Percentiles rank a stretch among this genome's conserved stretches.
Conservation (phyloP, 1,140 invertebrate genomes). For the Melipona quadrifasciata region DNA sequence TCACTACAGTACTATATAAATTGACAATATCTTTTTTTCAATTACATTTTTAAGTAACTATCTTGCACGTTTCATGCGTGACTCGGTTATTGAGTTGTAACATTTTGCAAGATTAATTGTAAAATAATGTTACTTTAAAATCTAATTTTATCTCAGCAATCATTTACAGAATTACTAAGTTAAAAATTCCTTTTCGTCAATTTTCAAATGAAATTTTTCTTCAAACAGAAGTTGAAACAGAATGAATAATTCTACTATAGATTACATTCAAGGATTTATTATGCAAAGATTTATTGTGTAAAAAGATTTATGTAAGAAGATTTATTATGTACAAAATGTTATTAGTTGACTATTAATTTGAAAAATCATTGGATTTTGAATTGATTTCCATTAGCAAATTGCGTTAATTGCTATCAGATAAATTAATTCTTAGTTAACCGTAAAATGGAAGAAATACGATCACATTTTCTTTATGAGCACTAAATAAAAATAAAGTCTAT, state of each 20-base stretch:
- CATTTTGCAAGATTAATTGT: not conserved
- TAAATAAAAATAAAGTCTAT: too few species aligned
- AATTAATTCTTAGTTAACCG: too few species aligned
- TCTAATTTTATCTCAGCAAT: not conserved
- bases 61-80: not conserved
- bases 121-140: too few species aligned
- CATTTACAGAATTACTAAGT: not conserved
- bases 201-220: not conserved
- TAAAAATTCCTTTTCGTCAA: not conserved
- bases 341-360: not conserved
- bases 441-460: not conserved
- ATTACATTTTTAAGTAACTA: not conserved
- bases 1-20: not conserved
- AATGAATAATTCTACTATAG: not conserved
- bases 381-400: not conserved
- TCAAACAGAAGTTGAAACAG: too few species aligned
- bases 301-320: too few species aligned
- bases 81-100: not conserved
- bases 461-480: too few species aligned
- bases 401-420: too few species aligned
- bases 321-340: not conserved
- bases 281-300: not conserved
- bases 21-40: not conserved
- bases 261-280: not conserved
- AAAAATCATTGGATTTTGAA: not conserved